These are phyloP conservation scores for Semaprochilodus insignis DNA, from an alignment of 2,797 vertebrate species.

Conservation along the genomic window DNA sequence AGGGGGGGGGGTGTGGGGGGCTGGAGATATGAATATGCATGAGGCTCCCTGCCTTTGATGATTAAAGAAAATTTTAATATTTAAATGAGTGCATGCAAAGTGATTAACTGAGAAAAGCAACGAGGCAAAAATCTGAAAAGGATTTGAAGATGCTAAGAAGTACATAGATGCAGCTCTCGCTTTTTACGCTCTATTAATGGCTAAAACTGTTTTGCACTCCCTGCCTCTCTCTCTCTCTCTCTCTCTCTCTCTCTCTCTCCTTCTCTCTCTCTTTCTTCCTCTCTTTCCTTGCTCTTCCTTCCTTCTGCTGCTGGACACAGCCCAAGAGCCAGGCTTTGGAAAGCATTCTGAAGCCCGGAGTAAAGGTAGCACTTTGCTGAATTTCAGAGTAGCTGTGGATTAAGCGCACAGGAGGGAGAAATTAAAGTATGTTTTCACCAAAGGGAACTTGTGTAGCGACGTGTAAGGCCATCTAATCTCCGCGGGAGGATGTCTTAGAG, in stretches of 20 bases:
- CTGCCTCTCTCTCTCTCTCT: slow-evolving; percentile 33
- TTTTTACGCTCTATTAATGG: slow-evolving; percentile 72
- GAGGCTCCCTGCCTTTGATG: slow-evolving; percentile 99
- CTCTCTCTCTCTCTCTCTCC: slow-evolving; percentile 42
- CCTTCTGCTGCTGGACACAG: slow-evolving; percentile 62
- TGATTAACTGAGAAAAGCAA: slow-evolving; percentile 92
- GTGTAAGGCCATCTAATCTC: slow-evolving; percentile 53
- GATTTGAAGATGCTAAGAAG: slow-evolving; percentile 78
- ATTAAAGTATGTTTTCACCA: slow-evolving; percentile 51
- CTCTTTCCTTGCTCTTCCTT: slow-evolving; percentile 32
- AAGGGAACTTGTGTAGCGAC: slow-evolving; percentile 43
- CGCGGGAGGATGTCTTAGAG: slow-evolving; percentile 38
- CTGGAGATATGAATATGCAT: slow-evolving; percentile 98
- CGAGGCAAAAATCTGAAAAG: slow-evolving; percentile 75
- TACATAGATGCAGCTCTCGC: slow-evolving; percentile 68
- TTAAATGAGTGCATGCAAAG: slow-evolving; percentile 99
- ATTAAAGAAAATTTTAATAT: slow-evolving; percentile 99
- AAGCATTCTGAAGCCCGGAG: slow-evolving; percentile 56
- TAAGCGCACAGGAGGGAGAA: slow-evolving; percentile 53
- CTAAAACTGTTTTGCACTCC: slow-evolving; percentile 57
- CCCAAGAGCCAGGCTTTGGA: slow-evolving; percentile 69
- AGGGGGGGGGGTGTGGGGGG: slow-evolving; percentile 65
- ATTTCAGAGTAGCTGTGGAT: slow-evolving; percentile 60
- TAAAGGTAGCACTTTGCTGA: slow-evolving; percentile 63
- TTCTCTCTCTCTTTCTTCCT: slow-evolving; percentile 37